A percentile compares a stretch with the other conserved stretches of the same genome.
phyloP scores from a whole-genome alignment of 2,888 invertebrate genomes.

The Drosophila testacea region DNA sequence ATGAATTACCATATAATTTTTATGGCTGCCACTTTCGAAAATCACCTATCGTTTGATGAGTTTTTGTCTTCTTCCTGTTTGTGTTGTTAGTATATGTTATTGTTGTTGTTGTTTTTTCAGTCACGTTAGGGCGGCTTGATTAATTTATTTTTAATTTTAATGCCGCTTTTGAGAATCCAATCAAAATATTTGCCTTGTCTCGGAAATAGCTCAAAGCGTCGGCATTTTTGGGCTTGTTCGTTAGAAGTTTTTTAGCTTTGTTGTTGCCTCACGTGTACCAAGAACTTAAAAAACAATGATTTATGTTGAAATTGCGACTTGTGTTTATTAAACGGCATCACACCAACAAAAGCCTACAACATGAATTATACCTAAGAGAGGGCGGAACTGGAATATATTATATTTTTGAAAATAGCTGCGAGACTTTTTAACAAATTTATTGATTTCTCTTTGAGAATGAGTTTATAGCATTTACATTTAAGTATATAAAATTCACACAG shows the following conservation, averaged over 20 bases:
- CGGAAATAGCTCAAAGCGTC: conserved; percentile 61
- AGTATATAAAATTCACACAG: neutral
- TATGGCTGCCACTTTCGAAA: conserved; percentile 48
- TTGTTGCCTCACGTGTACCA: conserved; percentile 13
- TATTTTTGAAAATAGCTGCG: conserved; percentile 13
- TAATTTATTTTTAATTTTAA: conserved; percentile 68
- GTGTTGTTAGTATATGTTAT: conserved; percentile 9
- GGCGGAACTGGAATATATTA: conserved; percentile 6
- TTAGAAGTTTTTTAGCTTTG: conserved; percentile 20
- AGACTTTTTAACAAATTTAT: conserved; percentile 9
- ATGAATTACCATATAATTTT: conserved; percentile 50
- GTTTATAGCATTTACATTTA: neutral
- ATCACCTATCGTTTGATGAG: conserved; percentile 30
- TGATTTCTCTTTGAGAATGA: conserved; percentile 8
- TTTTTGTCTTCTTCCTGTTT: conserved; percentile 41
- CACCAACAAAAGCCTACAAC: conserved; percentile 3
- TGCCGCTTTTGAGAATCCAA: conserved; percentile 49
- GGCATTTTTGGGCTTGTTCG: conserved; percentile 32
- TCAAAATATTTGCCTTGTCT: conserved; percentile 64
- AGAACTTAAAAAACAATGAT: conserved; percentile 50
- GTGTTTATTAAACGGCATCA: conserved; percentile 38
- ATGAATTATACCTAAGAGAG: conserved; percentile 23
- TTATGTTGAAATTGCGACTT: conserved; percentile 64
- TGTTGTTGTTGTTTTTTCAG: conserved; percentile 20
- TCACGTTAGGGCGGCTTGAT: conserved; percentile 58